phyloP scores from a whole-genome alignment of 1,140 invertebrate genomes.

The Drosophila persimilis region DNA sequence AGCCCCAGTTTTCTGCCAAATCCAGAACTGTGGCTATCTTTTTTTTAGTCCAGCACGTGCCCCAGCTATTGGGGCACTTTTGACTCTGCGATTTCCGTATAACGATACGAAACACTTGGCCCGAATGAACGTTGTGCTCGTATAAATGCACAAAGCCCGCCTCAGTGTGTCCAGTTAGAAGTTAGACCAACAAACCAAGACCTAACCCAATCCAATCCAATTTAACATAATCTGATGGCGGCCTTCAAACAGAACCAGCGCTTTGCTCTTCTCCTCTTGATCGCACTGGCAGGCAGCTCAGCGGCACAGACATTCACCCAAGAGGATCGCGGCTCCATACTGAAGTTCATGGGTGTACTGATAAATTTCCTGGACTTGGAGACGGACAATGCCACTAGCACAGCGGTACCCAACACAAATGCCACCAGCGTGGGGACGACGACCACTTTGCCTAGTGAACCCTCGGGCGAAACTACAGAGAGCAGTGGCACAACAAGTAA shows the following conservation, averaged over 20 bases:
- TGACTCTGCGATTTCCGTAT: constrained; percentile 24
- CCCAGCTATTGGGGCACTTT: background rate
- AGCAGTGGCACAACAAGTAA: background rate
- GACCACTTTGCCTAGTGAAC: background rate
- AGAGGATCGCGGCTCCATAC: constrained; percentile 56
- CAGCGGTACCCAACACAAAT: constrained; percentile 3
- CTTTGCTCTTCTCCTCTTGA: constrained; percentile 30
- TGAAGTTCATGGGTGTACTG: constrained; percentile 60
- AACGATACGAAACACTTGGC: constrained; percentile 8
- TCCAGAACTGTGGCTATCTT: background rate
- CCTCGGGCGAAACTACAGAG: constrained; percentile 15
- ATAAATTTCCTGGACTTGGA: constrained; percentile 61
- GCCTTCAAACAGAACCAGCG: constrained; percentile 32
- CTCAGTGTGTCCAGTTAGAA: constrained; percentile 12
- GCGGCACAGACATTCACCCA: constrained; percentile 47
- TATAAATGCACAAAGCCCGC: constrained; percentile 26
- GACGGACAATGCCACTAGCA: constrained; percentile 28
- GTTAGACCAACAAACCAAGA: background rate
- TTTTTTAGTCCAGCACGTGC: constrained; percentile 18
- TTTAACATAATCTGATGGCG: constrained; percentile 12
- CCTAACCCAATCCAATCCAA: background rate
- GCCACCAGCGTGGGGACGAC: constrained; percentile 32
- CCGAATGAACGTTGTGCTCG: background rate
- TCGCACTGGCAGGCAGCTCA: constrained; percentile 14
- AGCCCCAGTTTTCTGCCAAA: background rate